Percentiles rank a stretch among this genome's conserved stretches.
phyloP scores from a whole-genome alignment of 1,140 invertebrate species.

The Danaus melanippus region DNA sequence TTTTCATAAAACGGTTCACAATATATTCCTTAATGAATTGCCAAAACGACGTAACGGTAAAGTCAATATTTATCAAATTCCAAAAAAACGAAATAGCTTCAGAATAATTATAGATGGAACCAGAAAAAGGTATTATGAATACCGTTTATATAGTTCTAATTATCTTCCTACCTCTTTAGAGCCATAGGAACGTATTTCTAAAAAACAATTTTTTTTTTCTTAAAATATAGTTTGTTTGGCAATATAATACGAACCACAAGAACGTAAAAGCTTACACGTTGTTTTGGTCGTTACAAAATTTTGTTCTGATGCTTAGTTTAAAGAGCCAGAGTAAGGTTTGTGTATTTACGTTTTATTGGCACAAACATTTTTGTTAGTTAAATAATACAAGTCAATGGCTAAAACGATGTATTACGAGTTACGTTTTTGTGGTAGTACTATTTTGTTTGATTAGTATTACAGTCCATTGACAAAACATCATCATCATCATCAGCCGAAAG shows the following conservation, averaged over 20 bases:
- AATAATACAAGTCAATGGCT: too few species aligned
- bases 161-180: constrained; percentile 12
- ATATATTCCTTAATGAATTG: constrained; percentile 13
- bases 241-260: constrained; percentile 9
- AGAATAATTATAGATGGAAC: constrained; percentile 9
- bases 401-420: too few species aligned
- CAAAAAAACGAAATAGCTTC: constrained; percentile 13
- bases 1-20: constrained; percentile 13
- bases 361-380: too few species aligned
- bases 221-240: constrained; percentile 11
- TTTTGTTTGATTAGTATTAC: too few species aligned
- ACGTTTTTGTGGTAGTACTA: too few species aligned
- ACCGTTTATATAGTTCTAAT: constrained; percentile 15
- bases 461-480: too few species aligned
- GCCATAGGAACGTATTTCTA: constrained; percentile 17
- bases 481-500: too few species aligned
- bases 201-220: constrained; percentile 14
- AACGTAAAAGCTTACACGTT: constrained; percentile 13
- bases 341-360: too few species aligned
- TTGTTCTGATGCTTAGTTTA: constrained; percentile 7
- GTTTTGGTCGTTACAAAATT: constrained; percentile 12
- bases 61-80: constrained; percentile 13
- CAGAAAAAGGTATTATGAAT: constrained; percentile 8
- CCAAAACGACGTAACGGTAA: constrained; percentile 14
- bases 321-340: too few species aligned